Conservation (phyloP, 2,797 vertebrate genomes). For the Agapornis canus region DNA sequence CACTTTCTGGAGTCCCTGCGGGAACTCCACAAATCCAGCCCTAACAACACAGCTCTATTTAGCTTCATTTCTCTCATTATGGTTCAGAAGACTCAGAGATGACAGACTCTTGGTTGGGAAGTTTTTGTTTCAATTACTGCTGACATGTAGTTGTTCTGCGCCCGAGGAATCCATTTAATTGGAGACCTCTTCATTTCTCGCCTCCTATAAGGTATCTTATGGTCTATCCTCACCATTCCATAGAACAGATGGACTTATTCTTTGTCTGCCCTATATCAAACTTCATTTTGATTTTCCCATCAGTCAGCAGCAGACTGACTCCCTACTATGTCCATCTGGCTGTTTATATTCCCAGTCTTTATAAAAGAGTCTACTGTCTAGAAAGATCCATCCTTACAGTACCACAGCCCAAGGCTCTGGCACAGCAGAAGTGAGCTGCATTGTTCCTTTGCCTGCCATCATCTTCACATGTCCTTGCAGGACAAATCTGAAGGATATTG, state of each 20-base stretch:
- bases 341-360: not conserved
- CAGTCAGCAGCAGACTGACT: not conserved
- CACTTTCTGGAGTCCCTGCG: not conserved
- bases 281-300: not conserved
- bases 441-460: not conserved
- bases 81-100: not conserved
- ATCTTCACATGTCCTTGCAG: not conserved
- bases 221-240: not conserved
- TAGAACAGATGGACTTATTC: not conserved
- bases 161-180: not conserved
- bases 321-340: not conserved
- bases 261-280: not conserved
- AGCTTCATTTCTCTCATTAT: accelerated
- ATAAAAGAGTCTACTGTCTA: not conserved
- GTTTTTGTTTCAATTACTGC: not conserved
- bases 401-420: not conserved
- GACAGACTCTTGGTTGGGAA: not conserved
- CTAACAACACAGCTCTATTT: not conserved
- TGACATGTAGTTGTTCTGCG: not conserved
- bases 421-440: not conserved
- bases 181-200: not conserved
- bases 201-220: not conserved
- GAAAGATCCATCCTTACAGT: not conserved
- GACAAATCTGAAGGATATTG: not conserved
- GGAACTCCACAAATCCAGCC: not conserved